Base-by-base conservation (phyloP, 2,888 invertebrate genomes). In the Tupiocoris notatus region DNA sequence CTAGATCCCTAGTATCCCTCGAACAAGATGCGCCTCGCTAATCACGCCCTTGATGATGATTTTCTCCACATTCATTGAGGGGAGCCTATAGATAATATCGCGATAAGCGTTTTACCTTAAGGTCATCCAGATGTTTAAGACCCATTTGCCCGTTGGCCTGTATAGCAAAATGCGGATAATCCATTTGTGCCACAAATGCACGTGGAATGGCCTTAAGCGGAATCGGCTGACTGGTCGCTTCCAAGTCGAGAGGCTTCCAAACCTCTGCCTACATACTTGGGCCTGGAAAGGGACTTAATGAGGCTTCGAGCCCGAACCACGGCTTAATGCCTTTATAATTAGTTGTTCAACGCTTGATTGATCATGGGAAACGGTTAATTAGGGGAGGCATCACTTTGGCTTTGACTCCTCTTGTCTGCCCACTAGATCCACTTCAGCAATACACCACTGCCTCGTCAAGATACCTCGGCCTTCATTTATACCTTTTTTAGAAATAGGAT, bases 301-400 rank as follows among this genome's bases (percentile, higher is more conserved):
- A 25, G 54, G 20, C 22, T 21, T 21, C 63, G 22, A 57, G 58
- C 9, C n/a, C 68, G n/a, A 23, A 22, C 58, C 18, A 1, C 20
- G 59, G 70, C 70, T 70, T 70, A 70, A 70, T 70, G 70, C 70
- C 70, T 70, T 70, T 70, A 70, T 70, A 70, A 70, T 70, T 70
- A 70, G 70, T 70, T 59, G 70, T 70, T 70, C 70, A 59, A 70
- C 70, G 59, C 17, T 70, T 70, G 70, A 70, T 70, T 70, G 70
- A 70, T 70, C 70, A 70, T 70, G 70, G 70, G 70, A 70, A 70
- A 70, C 59, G 59, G 70, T 70, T 70, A 70, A 70, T 70, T 70
- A 24, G 58, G 59, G 59, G 58, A 70, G 54, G 24, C 70, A 59
- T 70, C 70, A 39, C 6, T 39, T 39, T 39, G 12, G 12, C 39